Base-by-base conservation (phyloP, 2,888 invertebrate genomes). In the Busseola fusca region DNA sequence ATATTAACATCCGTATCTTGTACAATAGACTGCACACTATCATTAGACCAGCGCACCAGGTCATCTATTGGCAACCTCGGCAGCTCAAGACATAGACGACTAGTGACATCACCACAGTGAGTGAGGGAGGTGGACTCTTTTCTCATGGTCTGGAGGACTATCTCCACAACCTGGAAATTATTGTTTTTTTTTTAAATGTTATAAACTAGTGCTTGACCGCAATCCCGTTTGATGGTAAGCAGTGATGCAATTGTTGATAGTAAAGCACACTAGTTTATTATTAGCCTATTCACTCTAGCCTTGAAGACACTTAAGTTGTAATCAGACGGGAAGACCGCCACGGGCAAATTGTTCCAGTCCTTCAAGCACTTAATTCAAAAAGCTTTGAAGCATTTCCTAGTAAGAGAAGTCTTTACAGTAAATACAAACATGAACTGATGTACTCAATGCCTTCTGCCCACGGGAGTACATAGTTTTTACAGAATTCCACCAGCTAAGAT, bases 1-100 rank as follows among this genome's bases (percentile, higher is more conserved):
- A 94, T 94, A 81, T 95, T 95, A 27, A 93, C 89, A 90, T 96
- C 96, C 78, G 81, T 90, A 74, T 95, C 91, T 48, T 93, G 90
- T n/a, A 94, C 88, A 67, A 96, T 93, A 3, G 93, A 91, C 81
- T 96, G 94, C 0, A 96, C 84, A 66, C 93, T 92, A 30, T 94
- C 94, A 88, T 92, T 92, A 76, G 91, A 88, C 92, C 95, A 93
- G 27, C 86, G 81, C 27, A 95, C 90, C 42, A 96, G 77, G 50
- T 92, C 90, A 12, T 89, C 87, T 0, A 87, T 70, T 0, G 91
- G 87, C 54, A 93, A 76, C 72, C 89, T 86, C 0, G 92, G 90
- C 18, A 96, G 81, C 77, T 95, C 95, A 65, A 95, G 79, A 40
- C 93, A 92, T 1, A 96, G 70, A 59, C 93, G 87, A 58, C 93